A percentile compares a stretch with the other conserved stretches of the same genome.
Evolutionary conservation across 2,797 vertebrate species (phyloP).

Genomic region (Coregonus sp.): DNA sequence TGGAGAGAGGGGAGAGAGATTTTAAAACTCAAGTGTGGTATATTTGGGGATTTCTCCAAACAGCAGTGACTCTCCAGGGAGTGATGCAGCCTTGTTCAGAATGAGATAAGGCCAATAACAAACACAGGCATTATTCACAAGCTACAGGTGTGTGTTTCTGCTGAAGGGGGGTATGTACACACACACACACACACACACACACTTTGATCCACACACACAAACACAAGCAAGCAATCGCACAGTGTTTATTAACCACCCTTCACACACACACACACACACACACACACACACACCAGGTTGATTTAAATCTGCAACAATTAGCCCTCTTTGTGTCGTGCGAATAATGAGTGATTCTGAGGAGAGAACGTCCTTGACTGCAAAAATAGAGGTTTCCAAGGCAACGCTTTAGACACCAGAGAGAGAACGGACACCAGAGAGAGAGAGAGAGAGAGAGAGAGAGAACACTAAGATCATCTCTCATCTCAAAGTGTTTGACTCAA

Average conservation of each 20-base stretch:
- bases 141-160: not conserved
- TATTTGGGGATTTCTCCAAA: not conserved
- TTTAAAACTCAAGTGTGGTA: not conserved
- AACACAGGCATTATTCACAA: not conserved
- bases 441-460: not conserved
- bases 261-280: conserved; percentile 21
- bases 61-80: not conserved
- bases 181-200: not conserved
- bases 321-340: not conserved
- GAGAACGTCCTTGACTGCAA: conserved; percentile 25
- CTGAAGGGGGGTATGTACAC: not conserved
- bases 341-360: conserved; percentile 15
- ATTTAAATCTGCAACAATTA: conserved; percentile 3
- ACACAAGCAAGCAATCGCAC: not conserved
- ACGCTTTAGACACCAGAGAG: conserved; percentile 18
- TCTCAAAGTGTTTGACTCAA: conserved; percentile 4
- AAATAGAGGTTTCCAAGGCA: conserved; percentile 34
- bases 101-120: not conserved
- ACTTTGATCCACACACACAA: not conserved
- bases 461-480: not conserved
- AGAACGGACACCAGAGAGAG: conserved; percentile 8
- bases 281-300: not conserved
- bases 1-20: conserved; percentile 44
- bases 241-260: not conserved
- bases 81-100: not conserved